phyloP scores from a whole-genome alignment of 2,888 invertebrate species.

The Anodontia alba region DNA sequence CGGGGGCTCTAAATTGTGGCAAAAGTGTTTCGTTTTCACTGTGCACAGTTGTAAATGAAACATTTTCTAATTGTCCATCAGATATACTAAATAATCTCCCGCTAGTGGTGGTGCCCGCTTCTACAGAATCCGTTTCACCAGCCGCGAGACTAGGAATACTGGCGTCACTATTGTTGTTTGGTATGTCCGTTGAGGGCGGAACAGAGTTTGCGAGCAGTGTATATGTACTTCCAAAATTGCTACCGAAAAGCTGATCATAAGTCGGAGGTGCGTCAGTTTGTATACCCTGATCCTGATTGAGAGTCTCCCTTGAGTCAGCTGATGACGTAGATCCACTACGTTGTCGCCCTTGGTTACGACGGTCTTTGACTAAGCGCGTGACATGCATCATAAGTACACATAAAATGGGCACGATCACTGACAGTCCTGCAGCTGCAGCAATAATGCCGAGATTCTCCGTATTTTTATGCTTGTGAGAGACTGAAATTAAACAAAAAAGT shows the following conservation, averaged over 20 bases:
- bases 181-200: not conserved
- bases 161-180: not conserved
- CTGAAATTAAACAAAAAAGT: slow-evolving; percentile 8
- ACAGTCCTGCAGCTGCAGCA: slow-evolving; percentile 53
- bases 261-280: slow-evolving; percentile 51
- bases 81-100: slow-evolving; percentile 3
- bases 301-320: not conserved
- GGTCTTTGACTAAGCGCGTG: slow-evolving; percentile 26
- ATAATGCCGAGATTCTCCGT: slow-evolving; percentile 42
- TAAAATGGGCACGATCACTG: slow-evolving; percentile 50
- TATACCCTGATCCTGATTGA: slow-evolving; percentile 12
- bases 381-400: slow-evolving; percentile 58
- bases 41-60: not conserved
- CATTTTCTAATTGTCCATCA: slow-evolving; percentile 1
- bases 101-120: not conserved
- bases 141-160: not conserved
- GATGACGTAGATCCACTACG: slow-evolving; percentile 3
- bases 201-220: not conserved
- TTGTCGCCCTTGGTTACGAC: slow-evolving; percentile 4
- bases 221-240: not conserved
- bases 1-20: slow-evolving; percentile 32
- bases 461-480: not conserved
- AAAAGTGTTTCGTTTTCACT: slow-evolving; percentile 6
- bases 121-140: not conserved
- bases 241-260: slow-evolving; percentile 52